Evolutionary conservation across 2,888 invertebrate genomes (phyloP), one percentile per base, ranked within the genome.

Genomic region (Chrysomela aeneicollis): DNA sequence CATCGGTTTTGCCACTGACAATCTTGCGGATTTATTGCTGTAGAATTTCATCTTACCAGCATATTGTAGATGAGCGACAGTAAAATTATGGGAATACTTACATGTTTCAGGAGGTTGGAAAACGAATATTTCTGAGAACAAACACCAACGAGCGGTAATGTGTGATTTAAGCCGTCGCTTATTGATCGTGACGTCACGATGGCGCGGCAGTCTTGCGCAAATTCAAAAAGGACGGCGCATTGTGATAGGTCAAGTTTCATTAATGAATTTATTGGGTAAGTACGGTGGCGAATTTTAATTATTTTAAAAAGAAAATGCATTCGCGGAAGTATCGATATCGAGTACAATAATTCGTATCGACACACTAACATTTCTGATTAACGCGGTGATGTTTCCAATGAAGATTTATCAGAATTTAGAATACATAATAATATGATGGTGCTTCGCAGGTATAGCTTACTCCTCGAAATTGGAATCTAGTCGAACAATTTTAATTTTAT

Each of bases 151-250:
- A 75, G 74, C 71, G 71, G 42, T 42, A 42, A 72, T 73, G 72
- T 73, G 75, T 51, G 68, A 66, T 67, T 69, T 57, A 55, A 66
- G 63, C 52, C 49, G 61, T 61, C 54, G 66, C 64, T 63, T 64
- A 81, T 81, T 78, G 81, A 81, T 80, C 75, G 75, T 80, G 79
- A 81, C 81, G 81, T 81, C 80, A 81, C 76, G 80, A 78, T 81
- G 81, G 78, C 77, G 81, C 74, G 71, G 68, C 69, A 73, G 75
- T 76, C 78, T 68, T 59, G 79, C 82, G 82, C 76, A 46, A 10
- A 46, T 26, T 26, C 26, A 26, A 46, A 57, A 22, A 19, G 18
- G 46, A 51, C 66, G 57, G 69, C 71, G 73, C 73, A 75, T 75
- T 78, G 76, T 60, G 72, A 73, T 79, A 79, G 79, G 79, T 80